A percentile compares a stretch with the other conserved stretches of the same genome.
Conservation (phyloP, 2,888 invertebrate genomes). For the Poecilus cupreus region DNA sequence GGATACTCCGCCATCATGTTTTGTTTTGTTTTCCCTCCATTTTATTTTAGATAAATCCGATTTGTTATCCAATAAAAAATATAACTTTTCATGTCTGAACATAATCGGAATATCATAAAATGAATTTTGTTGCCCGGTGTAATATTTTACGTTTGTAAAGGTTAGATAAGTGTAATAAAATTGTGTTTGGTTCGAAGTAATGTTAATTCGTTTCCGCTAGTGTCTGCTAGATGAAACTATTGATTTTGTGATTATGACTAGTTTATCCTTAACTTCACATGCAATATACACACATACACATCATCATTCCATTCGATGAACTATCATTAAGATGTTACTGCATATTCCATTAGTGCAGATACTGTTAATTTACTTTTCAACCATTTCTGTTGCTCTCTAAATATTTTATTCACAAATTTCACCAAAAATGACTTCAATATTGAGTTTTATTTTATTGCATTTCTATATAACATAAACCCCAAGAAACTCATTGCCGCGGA, state of each 20-base stretch:
- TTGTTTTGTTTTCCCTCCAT: neutral
- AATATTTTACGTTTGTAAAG: neutral
- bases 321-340: conserved; percentile 11
- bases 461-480: too few relatives aligned
- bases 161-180: conserved; percentile 35
- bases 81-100: neutral
- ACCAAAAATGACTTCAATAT: too few relatives aligned
- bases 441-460: too few relatives aligned
- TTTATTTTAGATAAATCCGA: neutral
- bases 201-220: conserved; percentile 25
- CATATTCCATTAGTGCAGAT: neutral
- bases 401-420: neutral
- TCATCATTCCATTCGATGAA: neutral
- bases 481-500: too few relatives aligned
- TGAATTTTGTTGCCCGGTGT: neutral
- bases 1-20: neutral
- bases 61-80: neutral
- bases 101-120: neutral
- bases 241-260: conserved; percentile 39
- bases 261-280: conserved; percentile 29
- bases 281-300: neutral
- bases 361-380: neutral
- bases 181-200: neutral
- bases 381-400: neutral
- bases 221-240: conserved; percentile 26